Evolutionary conservation across 2,888 invertebrate genomes (phyloP).

Genomic region (Eumacrocentrus americanus): DNA sequence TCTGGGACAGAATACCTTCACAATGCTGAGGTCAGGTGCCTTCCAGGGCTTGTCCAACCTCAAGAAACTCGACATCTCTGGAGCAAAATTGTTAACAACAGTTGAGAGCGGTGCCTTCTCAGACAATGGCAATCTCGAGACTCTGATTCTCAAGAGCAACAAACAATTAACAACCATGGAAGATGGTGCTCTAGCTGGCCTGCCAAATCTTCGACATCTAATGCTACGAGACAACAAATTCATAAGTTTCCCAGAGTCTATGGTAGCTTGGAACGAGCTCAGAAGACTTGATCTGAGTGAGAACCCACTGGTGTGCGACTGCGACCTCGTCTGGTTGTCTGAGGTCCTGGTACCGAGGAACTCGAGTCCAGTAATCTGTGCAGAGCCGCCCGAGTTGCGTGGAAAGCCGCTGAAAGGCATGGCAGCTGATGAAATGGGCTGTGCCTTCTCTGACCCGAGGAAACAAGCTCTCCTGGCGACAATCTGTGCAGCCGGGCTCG

Average conservation of each 20-base stretch:
- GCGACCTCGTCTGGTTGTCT: constrained; percentile 80
- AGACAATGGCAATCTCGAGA: constrained; percentile 82
- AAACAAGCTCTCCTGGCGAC: constrained; percentile 82
- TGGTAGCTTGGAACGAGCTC: constrained; percentile 80
- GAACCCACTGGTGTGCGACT: constrained; percentile 83
- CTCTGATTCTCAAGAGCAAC: constrained; percentile 77
- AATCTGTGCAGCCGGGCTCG: constrained; percentile 75
- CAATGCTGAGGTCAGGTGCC: constrained; percentile 72
- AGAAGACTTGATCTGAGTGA: constrained; percentile 79
- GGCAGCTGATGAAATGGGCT: constrained; percentile 79
- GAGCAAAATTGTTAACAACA: constrained; percentile 74
- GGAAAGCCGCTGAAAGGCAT: constrained; percentile 70
- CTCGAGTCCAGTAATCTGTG: constrained; percentile 75
- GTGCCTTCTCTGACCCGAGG: constrained; percentile 78
- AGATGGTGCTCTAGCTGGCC: constrained; percentile 77
- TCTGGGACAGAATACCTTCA: constrained; percentile 83
- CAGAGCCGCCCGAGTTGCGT: constrained; percentile 74
- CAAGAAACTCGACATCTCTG: constrained; percentile 78
- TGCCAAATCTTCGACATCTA: constrained; percentile 80
- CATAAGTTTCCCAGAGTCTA: constrained; percentile 75
- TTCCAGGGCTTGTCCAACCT: constrained; percentile 81
- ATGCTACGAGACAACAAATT: constrained; percentile 81
- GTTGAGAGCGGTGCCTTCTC: constrained; percentile 80
- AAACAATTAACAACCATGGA: constrained; percentile 76
- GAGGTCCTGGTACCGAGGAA: constrained; percentile 74